Evolutionary conservation across 2,797 vertebrate species (phyloP), one percentile per base, ranked within the genome.

Genomic region (Chromis chromis): DNA sequence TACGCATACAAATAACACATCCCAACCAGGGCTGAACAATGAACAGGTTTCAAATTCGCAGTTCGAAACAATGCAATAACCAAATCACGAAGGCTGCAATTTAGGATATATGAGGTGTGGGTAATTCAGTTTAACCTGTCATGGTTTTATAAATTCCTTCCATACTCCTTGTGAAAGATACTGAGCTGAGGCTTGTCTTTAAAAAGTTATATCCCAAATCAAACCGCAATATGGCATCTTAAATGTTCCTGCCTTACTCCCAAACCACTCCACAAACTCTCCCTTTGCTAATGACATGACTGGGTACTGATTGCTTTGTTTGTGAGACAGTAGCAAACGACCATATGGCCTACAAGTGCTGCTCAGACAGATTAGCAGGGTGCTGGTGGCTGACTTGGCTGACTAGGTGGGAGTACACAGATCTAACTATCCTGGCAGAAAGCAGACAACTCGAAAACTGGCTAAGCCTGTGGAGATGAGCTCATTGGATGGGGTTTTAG

Each of bases 401-500:
- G 69, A 63, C 71, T 71, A 49, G 72, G 27, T 53, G 48, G 52
- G 22, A 70, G 65, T 65, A 42, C 57, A n/a, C 44, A 65, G 78
- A 78, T 87, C 76, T 82, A 58, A 71, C 69, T 76, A 54, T 69
- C 65, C 60, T 69, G 66, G 82, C 79, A 90, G 79, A 89, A 83
- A 89, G 74, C 85, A 86, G 84, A 86, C 78, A 63, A 81, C 73
- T 78, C 22, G 60, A 76, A n/a, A 67, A 70, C 81, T 82, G 81
- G 16, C 67, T 93, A 87, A 93, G 84, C 84, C 84, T 12, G 78
- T 60, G 65, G 85, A 87, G 88, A 92, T 93, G 91, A 94, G 90
- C 92, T 92, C 88, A 91, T 70, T 73, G 76, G 69, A 86, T 48
- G 76, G 76, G 87, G 81, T 78, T 89, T 93, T 85, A 88, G 74